Base-by-base conservation (phyloP, 2,797 vertebrate genomes). In the Australoheros facetus region DNA sequence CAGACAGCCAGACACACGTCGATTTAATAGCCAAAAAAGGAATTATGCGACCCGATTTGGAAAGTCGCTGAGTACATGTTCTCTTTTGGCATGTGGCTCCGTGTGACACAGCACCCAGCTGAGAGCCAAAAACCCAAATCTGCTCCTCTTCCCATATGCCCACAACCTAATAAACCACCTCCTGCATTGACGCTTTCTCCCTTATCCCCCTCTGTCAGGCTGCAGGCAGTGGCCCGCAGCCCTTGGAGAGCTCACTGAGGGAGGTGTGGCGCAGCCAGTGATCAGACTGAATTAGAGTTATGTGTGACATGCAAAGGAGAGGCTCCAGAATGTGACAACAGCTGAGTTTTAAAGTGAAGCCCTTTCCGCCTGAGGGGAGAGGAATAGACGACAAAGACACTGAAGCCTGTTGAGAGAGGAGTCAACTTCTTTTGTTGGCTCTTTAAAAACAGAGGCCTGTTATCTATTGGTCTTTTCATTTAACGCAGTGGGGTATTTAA, bases 231-330 rank as follows among this genome's bases (percentile, higher is more conserved):
- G 79, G 83, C 56, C 83, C 73, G 80, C 66, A 23, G 86, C 62
- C 79, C 66, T 53, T 1, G 12, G 64, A 80, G 84, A 85, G 79
- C 82, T 81, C 82, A 19, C 79, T 26, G 88, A 83, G 87, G 85
- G 89, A 85, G 89, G 88, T 82, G 89, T 34, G 60, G 86, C 80
- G 80, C 87, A 88, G 87, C 85, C 86, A 89, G 79, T 81, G 88
- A 93, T 95, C 92, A 91, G 79, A 90, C 74, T 91, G 91, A 91
- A 93, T 94, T 87, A 94, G 89, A 95, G 92, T 92, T 94, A 94
- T 93, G 93, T 64, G 81, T 92, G 92, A 94, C 92, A 94, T 90
- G 92, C 89, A 90, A 83, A 94, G 91, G 92, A 94, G 92, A 94
- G 93, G 91, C 92, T 90, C 75, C 89, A 95, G 92, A 87, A 92